phyloP scores from a whole-genome alignment of 2,113 vertebrate genomes.

The Phyllostomus discolor region DNA sequence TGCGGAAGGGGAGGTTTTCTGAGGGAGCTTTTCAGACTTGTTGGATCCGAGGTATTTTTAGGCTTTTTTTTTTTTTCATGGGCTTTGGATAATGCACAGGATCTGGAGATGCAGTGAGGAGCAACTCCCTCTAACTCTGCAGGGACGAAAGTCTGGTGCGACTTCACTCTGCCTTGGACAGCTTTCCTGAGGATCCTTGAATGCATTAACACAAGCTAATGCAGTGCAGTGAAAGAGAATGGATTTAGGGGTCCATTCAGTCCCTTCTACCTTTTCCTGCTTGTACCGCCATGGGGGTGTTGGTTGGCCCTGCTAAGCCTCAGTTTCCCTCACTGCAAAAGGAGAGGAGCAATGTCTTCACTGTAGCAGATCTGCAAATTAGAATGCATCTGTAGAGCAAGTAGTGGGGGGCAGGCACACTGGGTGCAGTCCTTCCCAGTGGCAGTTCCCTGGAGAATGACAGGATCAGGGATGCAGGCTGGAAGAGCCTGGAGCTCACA shows the following conservation, averaged over 20 bases:
- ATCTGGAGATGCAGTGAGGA: not conserved
- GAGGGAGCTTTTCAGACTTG: not conserved
- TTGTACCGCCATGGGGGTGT: not conserved
- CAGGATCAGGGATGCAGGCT: not conserved
- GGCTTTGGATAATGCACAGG: not conserved
- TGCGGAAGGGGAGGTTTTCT: not conserved
- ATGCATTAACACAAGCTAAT: not conserved
- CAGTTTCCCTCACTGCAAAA: not conserved
- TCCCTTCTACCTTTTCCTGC: not conserved
- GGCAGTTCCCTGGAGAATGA: not conserved
- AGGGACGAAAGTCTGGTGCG: not conserved
- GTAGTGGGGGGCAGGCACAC: not conserved
- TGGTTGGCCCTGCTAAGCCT: not conserved
- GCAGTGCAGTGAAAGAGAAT: not conserved
- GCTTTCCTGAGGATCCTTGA: not conserved
- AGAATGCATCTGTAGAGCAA: not conserved
- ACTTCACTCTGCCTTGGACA: not conserved
- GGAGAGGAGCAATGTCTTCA: not conserved
- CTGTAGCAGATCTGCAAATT: not conserved
- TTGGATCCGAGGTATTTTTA: not conserved
- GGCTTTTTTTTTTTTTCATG: not conserved
- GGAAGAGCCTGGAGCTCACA: not conserved
- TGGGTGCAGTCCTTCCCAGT: not conserved
- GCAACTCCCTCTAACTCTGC: not conserved
- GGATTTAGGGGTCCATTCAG: not conserved